A percentile compares a stretch with the other conserved stretches of the same genome.
These are phyloP conservation scores for Allacma fusca DNA, from an alignment of 2,888 invertebrate species.

Conservation along the genomic window DNA sequence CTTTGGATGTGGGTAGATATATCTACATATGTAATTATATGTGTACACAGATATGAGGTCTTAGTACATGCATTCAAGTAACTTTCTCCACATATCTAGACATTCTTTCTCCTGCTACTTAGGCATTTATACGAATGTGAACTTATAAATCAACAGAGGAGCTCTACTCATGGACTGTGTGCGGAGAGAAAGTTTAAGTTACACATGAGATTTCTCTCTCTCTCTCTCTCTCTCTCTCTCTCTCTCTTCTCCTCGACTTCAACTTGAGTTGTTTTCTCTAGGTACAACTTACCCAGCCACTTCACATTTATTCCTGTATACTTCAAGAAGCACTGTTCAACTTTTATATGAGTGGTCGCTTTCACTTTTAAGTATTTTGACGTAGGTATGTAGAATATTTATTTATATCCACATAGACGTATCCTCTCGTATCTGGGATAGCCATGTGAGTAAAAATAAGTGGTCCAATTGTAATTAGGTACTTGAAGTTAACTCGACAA, in stretches of 20 bases:
- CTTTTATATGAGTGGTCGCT: conserved; percentile 5
- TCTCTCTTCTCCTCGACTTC: conserved; percentile 13
- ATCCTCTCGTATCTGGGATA: no score
- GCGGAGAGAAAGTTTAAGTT: conserved; percentile 30
- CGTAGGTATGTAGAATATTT: no score
- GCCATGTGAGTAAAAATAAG: no score
- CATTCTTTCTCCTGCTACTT: no score
- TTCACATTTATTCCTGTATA: conserved; percentile 32
- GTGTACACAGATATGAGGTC: no score
- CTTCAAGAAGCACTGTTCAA: neutral
- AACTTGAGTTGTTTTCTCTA: conserved; percentile 29
- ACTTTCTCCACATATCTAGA: no score
- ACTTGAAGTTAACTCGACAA: no score
- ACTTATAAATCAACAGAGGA: conserved; percentile 30
- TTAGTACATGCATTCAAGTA: no score
- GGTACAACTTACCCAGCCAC: conserved; percentile 32
- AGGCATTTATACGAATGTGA: conserved; percentile 12
- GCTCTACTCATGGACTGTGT: conserved; percentile 13
- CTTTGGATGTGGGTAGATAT: neutral
- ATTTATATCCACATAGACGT: no score
- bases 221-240: conserved; percentile 18
- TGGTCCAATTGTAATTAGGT: no score
- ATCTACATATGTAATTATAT: no score
- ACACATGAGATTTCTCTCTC: conserved; percentile 16
- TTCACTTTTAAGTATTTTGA: no score